Conservation (phyloP, 2,888 invertebrate genomes). For the Orchesellides sinensis region DNA sequence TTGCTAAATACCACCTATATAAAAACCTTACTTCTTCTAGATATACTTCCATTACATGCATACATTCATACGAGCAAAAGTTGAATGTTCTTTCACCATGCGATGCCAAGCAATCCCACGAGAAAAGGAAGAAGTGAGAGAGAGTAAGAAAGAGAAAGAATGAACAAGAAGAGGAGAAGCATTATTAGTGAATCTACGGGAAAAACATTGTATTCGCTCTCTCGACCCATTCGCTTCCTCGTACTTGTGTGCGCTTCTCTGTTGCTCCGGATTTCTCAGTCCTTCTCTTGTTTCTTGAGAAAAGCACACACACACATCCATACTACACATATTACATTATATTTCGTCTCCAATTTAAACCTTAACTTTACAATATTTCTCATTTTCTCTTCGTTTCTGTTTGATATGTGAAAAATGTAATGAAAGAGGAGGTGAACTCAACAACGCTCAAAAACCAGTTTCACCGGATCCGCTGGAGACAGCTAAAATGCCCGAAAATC, state of each 20-base stretch:
- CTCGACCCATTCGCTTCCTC: not conserved
- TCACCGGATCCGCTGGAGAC: constrained; percentile 1
- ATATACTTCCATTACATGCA: not conserved
- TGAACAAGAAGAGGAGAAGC: not conserved
- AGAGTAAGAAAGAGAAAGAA: not conserved
- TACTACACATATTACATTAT: not conserved
- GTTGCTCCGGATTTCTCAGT: not conserved
- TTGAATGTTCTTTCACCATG: constrained; percentile 54
- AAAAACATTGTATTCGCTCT: not conserved
- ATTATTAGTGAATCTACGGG: constrained; percentile 16
- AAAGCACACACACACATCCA: not conserved
- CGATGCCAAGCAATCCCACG: constrained; percentile 1
- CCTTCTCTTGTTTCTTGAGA: constrained; percentile 2
- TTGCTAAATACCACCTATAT: not conserved
- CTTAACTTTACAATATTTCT: constrained; percentile 1
- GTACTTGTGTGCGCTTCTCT: not conserved
- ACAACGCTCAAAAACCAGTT: too few relatives aligned
- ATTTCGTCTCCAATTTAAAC: not conserved
- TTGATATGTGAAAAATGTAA: constrained; percentile 13
- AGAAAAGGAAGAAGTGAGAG: constrained; percentile 8
- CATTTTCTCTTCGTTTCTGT: too few relatives aligned
- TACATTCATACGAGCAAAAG: constrained; percentile 7
- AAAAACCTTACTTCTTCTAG: not conserved
- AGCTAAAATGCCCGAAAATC: not conserved
- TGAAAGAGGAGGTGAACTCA: constrained; percentile 14